phyloP scores from a whole-genome alignment of 2,888 invertebrate species.

The Odontomyia ornata region DNA sequence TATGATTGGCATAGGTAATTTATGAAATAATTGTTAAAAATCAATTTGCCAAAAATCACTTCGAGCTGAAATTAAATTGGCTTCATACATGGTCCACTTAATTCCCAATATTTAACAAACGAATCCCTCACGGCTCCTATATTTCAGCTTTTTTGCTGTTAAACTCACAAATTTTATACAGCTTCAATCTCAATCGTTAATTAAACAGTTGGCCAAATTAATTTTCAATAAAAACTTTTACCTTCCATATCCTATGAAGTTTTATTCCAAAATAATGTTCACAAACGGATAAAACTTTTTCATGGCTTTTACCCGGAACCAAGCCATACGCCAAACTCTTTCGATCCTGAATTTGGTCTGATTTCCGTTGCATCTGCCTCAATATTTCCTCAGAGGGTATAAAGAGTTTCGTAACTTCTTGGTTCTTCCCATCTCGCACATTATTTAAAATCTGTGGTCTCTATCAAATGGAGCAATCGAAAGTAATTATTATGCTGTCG shows the following conservation, averaged over 20 bases:
- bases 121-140: too few species aligned
- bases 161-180: neutral
- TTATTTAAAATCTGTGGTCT: constrained; percentile 23
- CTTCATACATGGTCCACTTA: too few species aligned
- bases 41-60: too few species aligned
- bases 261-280: constrained; percentile 6
- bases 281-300: neutral
- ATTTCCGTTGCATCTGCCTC: neutral
- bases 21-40: too few species aligned
- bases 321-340: neutral
- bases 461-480: constrained; percentile 34
- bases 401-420: neutral
- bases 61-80: too few species aligned
- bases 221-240: constrained; percentile 35
- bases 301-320: neutral
- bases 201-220: constrained; percentile 41
- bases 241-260: neutral
- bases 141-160: neutral
- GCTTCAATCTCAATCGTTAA: constrained; percentile 6
- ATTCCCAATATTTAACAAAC: too few species aligned
- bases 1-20: too few species aligned
- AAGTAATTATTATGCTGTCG: constrained; percentile 36
- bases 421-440: neutral
- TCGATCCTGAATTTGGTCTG: neutral
- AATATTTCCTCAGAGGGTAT: constrained; percentile 13